Percentiles rank a stretch among this genome's conserved stretches.
These are phyloP conservation scores for Xylocopa sonorina DNA, from an alignment of 1,140 invertebrate species.

Conservation along the genomic window DNA sequence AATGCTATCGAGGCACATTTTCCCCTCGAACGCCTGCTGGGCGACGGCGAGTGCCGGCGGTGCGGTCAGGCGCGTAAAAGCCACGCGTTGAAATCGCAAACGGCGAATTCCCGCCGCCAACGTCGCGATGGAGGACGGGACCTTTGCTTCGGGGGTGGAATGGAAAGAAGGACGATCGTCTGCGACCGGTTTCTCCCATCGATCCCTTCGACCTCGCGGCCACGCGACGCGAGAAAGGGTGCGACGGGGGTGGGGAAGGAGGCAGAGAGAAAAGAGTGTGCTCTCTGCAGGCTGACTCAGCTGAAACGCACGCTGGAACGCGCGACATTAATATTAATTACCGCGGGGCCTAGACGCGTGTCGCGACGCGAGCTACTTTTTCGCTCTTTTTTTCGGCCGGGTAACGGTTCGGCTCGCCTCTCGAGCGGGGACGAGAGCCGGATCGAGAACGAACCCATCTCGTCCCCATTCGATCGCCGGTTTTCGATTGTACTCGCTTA, in stretches of 20 bases:
- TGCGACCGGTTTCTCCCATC: constrained; percentile 64
- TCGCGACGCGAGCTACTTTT: constrained; percentile 21
- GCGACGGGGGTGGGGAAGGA: too few relatives aligned
- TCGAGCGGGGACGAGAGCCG: not conserved
- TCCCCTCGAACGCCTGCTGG: constrained; percentile 39
- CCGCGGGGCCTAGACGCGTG: constrained; percentile 33
- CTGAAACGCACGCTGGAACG: constrained; percentile 57
- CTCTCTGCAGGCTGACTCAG: constrained; percentile 58
- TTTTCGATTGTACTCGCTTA: not conserved
- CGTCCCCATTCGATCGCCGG: not conserved
- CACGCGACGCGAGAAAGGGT: constrained; percentile 7
- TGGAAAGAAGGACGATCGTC: not conserved
- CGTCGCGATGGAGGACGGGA: not conserved
- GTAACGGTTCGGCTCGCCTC: constrained; percentile 37
- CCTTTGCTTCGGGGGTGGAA: not conserved
- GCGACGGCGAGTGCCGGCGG: not conserved
- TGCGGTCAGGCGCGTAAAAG: constrained; percentile 27
- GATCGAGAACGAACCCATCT: not conserved
- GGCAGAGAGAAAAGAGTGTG: not conserved
- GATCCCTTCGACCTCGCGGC: constrained; percentile 54
- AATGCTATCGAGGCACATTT: constrained; percentile 60
- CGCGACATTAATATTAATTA: constrained; percentile 73
- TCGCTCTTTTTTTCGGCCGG: too few relatives aligned
- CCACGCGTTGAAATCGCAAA: not conserved
- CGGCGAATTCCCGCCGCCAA: not conserved